Conservation (phyloP, 1,140 invertebrate species). For the Globodera ellingtonae region DNA sequence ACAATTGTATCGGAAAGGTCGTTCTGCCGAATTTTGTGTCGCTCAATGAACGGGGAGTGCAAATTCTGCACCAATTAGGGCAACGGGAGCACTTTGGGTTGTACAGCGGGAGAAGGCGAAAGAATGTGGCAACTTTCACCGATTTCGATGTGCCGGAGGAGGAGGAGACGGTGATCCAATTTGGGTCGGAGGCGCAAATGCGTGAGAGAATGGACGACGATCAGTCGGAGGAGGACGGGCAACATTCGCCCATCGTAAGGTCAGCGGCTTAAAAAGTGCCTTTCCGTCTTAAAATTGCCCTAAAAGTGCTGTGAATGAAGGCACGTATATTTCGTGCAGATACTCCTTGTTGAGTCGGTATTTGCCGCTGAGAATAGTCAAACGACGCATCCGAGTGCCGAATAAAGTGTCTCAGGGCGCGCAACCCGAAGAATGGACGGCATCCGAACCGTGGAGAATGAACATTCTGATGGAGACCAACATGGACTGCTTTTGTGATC, state of each 20-base stretch:
- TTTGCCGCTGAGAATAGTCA: constrained; percentile 16
- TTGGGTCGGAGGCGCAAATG: not conserved
- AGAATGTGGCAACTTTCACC: not conserved
- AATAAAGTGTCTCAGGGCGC: not conserved
- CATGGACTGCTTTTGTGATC: constrained; percentile 21
- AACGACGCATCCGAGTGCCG: constrained; percentile 3
- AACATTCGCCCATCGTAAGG: not conserved
- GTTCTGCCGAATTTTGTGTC: constrained; percentile 8
- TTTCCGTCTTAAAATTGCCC: too few species aligned
- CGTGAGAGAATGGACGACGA: not conserved
- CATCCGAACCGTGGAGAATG: not conserved
- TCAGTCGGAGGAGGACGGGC: not conserved
- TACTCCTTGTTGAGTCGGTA: constrained; percentile 21
- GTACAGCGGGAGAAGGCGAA: not conserved
- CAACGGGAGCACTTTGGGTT: constrained; percentile 7
- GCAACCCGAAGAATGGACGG: not conserved
- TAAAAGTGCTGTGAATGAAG: not conserved
- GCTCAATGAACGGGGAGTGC: not conserved
- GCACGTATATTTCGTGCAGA: not conserved
- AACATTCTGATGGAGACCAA: not conserved
- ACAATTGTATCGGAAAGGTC: not conserved
- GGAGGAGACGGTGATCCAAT: not conserved
- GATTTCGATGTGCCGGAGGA: not conserved
- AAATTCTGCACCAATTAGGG: constrained; percentile 2
- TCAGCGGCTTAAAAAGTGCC: not conserved